These are phyloP conservation scores for Melitaea athalia DNA, from an alignment of 2,888 invertebrate genomes.

Conservation along the genomic window DNA sequence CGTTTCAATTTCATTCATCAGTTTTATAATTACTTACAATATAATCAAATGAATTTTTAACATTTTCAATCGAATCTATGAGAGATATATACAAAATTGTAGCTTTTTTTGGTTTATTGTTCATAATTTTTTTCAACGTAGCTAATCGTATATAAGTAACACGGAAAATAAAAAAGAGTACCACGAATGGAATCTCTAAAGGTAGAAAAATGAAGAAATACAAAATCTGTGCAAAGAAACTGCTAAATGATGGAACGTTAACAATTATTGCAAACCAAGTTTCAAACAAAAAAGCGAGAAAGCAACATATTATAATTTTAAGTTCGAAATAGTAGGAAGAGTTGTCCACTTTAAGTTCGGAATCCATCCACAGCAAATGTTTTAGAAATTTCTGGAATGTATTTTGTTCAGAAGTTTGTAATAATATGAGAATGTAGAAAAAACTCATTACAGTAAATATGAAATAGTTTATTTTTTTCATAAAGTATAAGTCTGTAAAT, in stretches of 20 bases:
- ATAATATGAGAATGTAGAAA: not conserved
- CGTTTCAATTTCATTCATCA: too few species aligned
- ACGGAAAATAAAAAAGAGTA: not conserved
- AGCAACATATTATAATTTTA: constrained; percentile 13
- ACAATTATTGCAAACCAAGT: too few species aligned
- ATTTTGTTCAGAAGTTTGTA: not conserved
- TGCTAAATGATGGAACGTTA: not conserved
- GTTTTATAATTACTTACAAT: constrained; percentile 10
- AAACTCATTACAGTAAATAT: not conserved
- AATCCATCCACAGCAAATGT: not conserved
- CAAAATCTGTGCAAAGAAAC: too few species aligned
- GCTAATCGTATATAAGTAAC: constrained; percentile 5
- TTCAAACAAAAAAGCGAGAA: not conserved
- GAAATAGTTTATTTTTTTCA: too few species aligned
- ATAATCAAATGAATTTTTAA: constrained; percentile 7
- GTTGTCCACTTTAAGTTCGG: not conserved
- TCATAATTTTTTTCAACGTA: constrained; percentile 11
- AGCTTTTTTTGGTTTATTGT: not conserved
- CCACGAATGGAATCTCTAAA: not conserved
- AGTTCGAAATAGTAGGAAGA: constrained; percentile 8
- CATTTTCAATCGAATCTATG: constrained; percentile 9
- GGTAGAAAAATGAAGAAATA: not conserved
- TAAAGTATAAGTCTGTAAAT: not conserved
- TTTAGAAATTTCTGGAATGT: constrained; percentile 4
- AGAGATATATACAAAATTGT: constrained; percentile 17